Evolutionary conservation across 2,888 invertebrate genomes (phyloP).

Genomic region (Horisme vitalbata): DNA sequence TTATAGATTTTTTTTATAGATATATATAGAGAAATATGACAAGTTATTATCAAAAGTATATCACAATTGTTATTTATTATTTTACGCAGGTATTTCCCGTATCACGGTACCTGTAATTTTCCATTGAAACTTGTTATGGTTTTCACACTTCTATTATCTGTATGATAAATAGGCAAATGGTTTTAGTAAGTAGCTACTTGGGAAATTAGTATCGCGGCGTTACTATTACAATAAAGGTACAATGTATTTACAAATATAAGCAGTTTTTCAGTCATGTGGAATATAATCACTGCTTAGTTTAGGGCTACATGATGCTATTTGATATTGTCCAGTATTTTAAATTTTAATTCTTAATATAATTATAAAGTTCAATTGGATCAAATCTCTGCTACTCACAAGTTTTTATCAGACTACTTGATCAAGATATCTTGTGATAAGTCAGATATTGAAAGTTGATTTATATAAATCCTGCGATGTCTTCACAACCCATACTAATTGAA

Average conservation of each 20-base stretch:
- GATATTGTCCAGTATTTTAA: too few relatives aligned
- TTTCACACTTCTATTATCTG: neutral
- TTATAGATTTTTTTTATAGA: too few relatives aligned
- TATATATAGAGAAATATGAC: too few relatives aligned
- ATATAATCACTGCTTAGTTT: too few relatives aligned
- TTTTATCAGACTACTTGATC: constrained; percentile 39
- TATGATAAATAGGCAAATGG: neutral
- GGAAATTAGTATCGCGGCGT: neutral
- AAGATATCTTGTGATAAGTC: constrained; percentile 28
- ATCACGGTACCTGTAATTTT: neutral
- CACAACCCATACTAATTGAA: constrained; percentile 4
- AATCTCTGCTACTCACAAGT: constrained; percentile 6
- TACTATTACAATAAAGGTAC: neutral
- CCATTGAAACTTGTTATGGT: neutral
- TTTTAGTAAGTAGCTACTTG: neutral
- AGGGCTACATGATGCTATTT: too few relatives aligned
- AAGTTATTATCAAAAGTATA: too few relatives aligned
- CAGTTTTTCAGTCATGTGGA: too few relatives aligned
- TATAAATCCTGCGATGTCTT: constrained; percentile 38
- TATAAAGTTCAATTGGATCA: neutral
- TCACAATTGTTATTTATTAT: too few relatives aligned
- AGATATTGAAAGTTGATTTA: constrained; percentile 23
- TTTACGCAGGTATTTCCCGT: neutral
- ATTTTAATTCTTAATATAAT: too few relatives aligned
- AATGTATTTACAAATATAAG: too few relatives aligned